These are phyloP conservation scores for Acanthurus lineatus DNA, from an alignment of 2,797 vertebrate species.

Conservation along the genomic window DNA sequence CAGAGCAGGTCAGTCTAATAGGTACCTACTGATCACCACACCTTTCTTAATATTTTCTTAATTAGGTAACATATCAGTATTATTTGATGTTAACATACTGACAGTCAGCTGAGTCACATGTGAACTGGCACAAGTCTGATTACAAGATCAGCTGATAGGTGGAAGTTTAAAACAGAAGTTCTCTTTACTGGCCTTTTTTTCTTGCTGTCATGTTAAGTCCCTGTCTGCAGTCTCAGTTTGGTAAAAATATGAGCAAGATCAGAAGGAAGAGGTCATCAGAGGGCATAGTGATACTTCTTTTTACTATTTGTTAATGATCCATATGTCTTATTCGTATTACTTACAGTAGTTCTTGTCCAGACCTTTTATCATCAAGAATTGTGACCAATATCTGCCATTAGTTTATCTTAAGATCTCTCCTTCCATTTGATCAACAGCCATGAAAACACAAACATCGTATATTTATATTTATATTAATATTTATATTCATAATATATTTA, in stretches of 20 bases:
- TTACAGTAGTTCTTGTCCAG: not conserved
- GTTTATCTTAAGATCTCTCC: no score
- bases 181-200: not conserved
- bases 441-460: no score
- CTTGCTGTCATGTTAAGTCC: not conserved
- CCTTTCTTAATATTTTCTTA: not conserved
- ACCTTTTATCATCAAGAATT: not conserved
- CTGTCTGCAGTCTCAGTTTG: not conserved
- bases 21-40: not conserved
- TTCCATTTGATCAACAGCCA: no score
- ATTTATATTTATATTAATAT: no score
- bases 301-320: not conserved
- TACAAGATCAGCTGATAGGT: slow-evolving; percentile 24
- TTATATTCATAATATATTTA: no score
- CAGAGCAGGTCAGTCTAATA: not conserved
- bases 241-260: not conserved
- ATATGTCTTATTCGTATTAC: not conserved
- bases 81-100: not conserved
- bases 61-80: not conserved
- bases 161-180: not conserved
- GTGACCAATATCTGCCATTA: not conserved
- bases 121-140: not conserved
- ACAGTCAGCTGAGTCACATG: slow-evolving; percentile 20
- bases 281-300: not conserved
- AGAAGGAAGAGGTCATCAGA: not conserved